A percentile compares a stretch with the other conserved stretches of the same genome.
phyloP scores from a whole-genome alignment of 1,140 invertebrate genomes.

The Nasonia longicornis region DNA sequence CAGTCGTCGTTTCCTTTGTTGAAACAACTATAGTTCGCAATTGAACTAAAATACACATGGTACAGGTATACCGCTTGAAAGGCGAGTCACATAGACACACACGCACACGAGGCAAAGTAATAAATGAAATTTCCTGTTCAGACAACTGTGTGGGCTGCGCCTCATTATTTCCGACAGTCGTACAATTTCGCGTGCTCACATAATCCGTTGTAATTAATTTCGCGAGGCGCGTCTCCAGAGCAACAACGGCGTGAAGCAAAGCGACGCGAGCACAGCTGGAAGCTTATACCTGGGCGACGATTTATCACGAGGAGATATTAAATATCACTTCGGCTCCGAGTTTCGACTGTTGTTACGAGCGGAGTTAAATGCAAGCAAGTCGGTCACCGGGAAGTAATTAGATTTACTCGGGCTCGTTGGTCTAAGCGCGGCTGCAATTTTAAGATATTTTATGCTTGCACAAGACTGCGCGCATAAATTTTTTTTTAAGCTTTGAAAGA shows the following conservation, averaged over 20 bases:
- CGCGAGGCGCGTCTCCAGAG: neutral
- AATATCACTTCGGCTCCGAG: neutral
- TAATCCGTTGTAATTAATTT: conserved; percentile 10
- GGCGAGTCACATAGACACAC: no score
- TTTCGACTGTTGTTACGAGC: neutral
- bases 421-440: neutral
- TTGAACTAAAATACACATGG: no score
- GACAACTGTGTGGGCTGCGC: neutral
- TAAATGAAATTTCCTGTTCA: neutral
- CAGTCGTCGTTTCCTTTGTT: no score
- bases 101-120: neutral
- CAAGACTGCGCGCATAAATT: neutral
- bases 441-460: neutral
- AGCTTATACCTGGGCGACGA: neutral
- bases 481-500: neutral
- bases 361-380: neutral
- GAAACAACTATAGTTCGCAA: no score
- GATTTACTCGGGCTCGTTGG: neutral
- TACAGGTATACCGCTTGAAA: no score
- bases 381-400: neutral
- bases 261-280: neutral
- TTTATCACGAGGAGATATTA: neutral
- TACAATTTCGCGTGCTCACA: neutral
- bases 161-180: neutral
- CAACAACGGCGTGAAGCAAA: neutral